Conservation (phyloP, 2,113 vertebrate genomes). For the Rhinoderma darwinii region DNA sequence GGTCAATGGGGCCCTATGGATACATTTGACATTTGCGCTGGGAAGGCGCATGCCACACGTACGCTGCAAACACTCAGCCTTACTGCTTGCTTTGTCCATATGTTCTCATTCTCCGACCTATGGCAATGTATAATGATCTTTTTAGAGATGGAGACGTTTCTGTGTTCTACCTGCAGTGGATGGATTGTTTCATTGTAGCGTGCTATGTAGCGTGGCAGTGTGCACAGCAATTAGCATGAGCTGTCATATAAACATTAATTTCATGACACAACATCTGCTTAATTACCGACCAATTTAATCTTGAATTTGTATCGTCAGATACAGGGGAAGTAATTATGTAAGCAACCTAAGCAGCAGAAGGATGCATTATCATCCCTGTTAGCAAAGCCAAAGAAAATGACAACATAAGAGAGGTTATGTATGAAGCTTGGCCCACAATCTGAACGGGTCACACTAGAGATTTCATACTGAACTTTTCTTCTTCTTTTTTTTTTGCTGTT, state of each 20-base stretch:
- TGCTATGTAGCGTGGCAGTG: background rate
- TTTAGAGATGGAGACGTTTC: background rate
- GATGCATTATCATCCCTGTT: constrained; percentile 18
- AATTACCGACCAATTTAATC: constrained; percentile 38
- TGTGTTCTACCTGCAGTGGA: constrained; percentile 12
- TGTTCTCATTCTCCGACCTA: no score
- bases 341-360: constrained; percentile 24
- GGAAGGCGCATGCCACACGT: no score
- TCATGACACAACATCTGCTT: constrained; percentile 44
- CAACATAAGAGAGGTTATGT: background rate
- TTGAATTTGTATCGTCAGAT: constrained; percentile 27
- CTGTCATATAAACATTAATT: constrained; percentile 41
- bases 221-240: constrained; percentile 25
- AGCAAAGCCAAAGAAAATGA: background rate
- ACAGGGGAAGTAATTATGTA: constrained; percentile 37
- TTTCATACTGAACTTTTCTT: background rate
- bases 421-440: background rate
- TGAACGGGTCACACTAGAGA: background rate
- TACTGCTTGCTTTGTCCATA: no score
- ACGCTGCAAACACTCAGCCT: no score
- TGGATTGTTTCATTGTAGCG: background rate
- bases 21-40: no score
- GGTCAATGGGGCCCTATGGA: no score
- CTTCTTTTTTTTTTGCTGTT: background rate
- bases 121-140: no score